Conservation (phyloP, 2,113 vertebrate species). For the Ceratotherium simum region DNA sequence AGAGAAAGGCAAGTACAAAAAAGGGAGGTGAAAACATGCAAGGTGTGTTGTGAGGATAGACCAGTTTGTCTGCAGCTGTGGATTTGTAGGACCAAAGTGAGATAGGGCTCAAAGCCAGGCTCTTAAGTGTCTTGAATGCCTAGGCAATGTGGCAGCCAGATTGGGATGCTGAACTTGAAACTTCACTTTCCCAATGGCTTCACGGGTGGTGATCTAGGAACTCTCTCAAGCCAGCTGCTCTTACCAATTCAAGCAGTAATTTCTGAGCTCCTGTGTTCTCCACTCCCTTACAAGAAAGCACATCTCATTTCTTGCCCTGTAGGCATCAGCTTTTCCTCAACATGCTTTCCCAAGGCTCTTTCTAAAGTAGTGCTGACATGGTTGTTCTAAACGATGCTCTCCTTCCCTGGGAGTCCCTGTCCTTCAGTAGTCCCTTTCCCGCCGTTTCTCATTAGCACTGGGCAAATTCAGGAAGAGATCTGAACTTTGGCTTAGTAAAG, state of each 20-base stretch:
- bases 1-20: neutral
- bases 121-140: neutral
- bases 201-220: neutral
- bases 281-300: neutral
- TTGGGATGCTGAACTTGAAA: neutral
- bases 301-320: neutral
- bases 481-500: neutral
- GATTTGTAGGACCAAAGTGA: neutral
- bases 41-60: neutral
- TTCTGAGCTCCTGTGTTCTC: neutral
- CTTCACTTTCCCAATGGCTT: neutral
- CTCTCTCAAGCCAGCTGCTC: neutral
- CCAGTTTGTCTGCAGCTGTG: neutral
- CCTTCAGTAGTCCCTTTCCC: neutral
- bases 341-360: neutral
- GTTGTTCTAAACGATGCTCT: neutral
- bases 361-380: neutral
- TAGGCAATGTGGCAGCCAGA: neutral
- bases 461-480: neutral
- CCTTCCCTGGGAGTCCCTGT: neutral
- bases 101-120: neutral
- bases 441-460: neutral
- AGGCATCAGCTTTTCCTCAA: neutral
- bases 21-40: neutral
- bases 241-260: neutral